Evolutionary conservation across 2,113 vertebrate genomes (phyloP).

Genomic region (Drymodes brunneopygia): DNA sequence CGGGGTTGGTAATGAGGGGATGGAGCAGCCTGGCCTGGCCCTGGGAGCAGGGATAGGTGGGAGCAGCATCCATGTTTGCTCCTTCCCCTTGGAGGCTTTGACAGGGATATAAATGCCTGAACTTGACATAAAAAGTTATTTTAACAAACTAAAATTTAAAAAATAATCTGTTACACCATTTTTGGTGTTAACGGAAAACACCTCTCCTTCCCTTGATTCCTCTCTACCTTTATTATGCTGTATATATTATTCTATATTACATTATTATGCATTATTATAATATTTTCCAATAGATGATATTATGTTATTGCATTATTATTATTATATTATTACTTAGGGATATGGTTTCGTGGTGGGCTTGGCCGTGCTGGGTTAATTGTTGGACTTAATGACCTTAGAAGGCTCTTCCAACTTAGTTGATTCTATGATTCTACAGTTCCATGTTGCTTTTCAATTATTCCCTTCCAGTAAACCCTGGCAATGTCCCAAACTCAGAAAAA

Average conservation of each 20-base stretch:
- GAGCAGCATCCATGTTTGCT: neutral
- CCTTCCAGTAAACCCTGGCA: neutral
- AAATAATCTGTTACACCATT: neutral
- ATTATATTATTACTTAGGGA: neutral
- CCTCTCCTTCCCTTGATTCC: neutral
- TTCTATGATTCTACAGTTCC: neutral
- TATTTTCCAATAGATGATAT: neutral
- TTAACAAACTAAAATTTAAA: neutral
- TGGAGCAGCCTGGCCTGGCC: neutral
- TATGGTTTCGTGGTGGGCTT: neutral
- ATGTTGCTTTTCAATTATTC: neutral
- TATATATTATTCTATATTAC: neutral
- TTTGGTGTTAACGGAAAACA: neutral
- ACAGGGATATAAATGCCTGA: neutral
- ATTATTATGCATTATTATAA: neutral
- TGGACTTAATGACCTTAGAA: neutral
- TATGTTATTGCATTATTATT: neutral
- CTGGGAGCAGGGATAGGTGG: neutral
- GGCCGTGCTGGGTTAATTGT: neutral
- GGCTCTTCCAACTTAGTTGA: neutral
- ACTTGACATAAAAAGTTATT: neutral
- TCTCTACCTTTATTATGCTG: neutral
- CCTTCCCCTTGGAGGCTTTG: neutral
- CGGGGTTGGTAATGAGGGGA: constrained; percentile 22
- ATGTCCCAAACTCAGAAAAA: neutral